These are phyloP conservation scores for Monochamus saltuarius DNA, from an alignment of 1,140 invertebrate species.

Conservation along the genomic window DNA sequence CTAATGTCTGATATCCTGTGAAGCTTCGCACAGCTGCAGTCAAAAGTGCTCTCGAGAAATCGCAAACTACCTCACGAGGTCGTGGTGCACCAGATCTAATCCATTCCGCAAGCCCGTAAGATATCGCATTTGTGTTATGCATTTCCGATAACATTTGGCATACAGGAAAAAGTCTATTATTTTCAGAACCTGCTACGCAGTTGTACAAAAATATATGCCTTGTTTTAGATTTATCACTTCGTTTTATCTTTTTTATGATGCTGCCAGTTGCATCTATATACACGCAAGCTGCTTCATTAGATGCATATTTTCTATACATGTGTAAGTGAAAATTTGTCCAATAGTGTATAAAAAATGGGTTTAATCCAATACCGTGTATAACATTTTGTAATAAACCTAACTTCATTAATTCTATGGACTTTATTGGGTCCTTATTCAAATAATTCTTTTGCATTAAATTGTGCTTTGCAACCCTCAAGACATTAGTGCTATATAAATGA, in stretches of 20 bases:
- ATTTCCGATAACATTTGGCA: conserved; percentile 8
- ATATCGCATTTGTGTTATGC: conserved; percentile 9
- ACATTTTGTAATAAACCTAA: too few species aligned
- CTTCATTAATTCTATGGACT: too few species aligned
- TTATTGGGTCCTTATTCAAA: too few species aligned
- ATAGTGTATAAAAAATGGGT: conserved; percentile 20
- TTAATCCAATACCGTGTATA: conserved; percentile 16
- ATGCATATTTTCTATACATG: conserved; percentile 16
- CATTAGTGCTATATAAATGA: too few species aligned
- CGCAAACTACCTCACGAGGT: conserved; percentile 12
- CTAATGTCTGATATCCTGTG: neutral
- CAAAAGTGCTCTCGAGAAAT: conserved; percentile 6
- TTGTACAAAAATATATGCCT: conserved; percentile 15
- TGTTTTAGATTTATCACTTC: conserved; percentile 5
- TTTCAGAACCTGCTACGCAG: too few species aligned
- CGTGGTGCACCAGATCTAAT: conserved; percentile 8
- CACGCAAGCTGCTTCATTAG: neutral
- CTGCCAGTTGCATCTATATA: conserved; percentile 7
- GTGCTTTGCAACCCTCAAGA: too few species aligned
- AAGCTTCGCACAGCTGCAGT: neutral
- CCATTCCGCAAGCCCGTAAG: conserved; percentile 13
- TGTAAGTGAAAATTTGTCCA: conserved; percentile 15
- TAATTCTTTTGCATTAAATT: too few species aligned
- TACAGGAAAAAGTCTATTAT: neutral
- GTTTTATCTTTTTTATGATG: conserved; percentile 2